A percentile compares a stretch with the other conserved stretches of the same genome.
These are phyloP conservation scores for Bombycilla garrulus DNA, from an alignment of 2,113 vertebrate species.

Conservation along the genomic window DNA sequence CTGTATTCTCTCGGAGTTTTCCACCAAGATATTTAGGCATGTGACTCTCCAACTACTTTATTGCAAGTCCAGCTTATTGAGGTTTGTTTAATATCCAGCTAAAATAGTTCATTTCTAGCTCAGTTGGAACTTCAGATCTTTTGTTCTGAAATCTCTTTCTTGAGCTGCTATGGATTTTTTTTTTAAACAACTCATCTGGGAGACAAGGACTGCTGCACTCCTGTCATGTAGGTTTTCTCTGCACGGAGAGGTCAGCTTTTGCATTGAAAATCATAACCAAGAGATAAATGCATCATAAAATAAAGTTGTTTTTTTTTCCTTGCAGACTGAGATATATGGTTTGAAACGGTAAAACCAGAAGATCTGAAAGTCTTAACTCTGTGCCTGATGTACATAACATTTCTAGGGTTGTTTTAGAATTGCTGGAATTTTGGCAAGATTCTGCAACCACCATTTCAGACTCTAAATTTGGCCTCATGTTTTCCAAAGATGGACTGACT, in stretches of 20 bases:
- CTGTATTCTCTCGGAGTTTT: neutral
- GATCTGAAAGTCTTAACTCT: neutral
- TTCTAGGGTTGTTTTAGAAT: neutral
- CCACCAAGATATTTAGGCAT: neutral
- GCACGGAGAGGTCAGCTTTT: neutral
- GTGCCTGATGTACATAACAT: neutral
- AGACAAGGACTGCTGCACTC: neutral
- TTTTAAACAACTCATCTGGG: neutral
- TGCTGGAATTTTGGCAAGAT: neutral
- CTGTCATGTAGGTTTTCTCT: neutral
- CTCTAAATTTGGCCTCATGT: neutral
- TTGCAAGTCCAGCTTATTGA: constrained; percentile 15
- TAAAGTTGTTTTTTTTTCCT: neutral
- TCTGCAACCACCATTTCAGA: neutral
- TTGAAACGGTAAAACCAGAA: neutral
- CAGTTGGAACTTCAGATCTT: constrained; percentile 10
- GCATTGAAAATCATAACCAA: neutral
- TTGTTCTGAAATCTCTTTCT: constrained; percentile 17
- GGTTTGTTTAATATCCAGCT: constrained; percentile 33
- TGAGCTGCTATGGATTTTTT: neutral
- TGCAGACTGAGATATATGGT: neutral
- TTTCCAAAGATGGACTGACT: neutral
- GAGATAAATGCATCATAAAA: neutral
- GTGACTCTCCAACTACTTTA: neutral
- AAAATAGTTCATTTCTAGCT: neutral